These are phyloP conservation scores for Clivina fossor DNA, from an alignment of 2,888 invertebrate genomes.

Conservation along the genomic window DNA sequence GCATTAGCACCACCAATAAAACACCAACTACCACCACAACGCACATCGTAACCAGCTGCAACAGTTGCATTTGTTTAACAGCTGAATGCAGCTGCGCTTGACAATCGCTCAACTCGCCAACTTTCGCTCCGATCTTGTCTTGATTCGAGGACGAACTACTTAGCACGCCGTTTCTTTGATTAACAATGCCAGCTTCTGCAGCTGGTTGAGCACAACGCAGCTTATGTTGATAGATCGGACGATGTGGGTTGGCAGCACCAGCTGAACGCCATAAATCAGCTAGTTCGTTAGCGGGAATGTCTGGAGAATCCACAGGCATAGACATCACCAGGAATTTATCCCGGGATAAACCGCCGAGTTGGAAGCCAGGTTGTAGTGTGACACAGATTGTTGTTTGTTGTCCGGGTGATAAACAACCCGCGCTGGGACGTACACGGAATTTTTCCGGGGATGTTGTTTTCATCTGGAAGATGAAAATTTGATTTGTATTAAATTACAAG, in stretches of 20 bases:
- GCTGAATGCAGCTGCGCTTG: conserved; percentile 56
- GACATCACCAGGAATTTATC: conserved; percentile 91
- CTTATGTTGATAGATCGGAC: conserved; percentile 73
- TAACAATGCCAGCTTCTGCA: conserved; percentile 40
- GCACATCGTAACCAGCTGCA: conserved; percentile 57
- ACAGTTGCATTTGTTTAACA: conserved; percentile 54
- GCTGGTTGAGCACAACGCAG: conserved; percentile 67
- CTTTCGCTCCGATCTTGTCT: conserved; percentile 45
- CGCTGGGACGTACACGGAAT: conserved; percentile 88
- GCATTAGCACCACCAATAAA: too few species aligned
- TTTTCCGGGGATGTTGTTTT: conserved; percentile 96
- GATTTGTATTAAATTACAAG: conserved; percentile 17
- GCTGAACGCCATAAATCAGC: conserved; percentile 74
- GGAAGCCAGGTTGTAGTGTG: conserved; percentile 73
- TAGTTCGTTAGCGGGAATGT: conserved; percentile 63
- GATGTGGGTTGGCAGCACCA: too few species aligned
- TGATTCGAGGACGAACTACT: conserved; percentile 43
- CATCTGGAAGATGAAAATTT: conserved; percentile 59
- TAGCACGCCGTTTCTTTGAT: conserved; percentile 38
- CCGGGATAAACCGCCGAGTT: conserved; percentile 66
- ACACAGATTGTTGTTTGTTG: conserved; percentile 68
- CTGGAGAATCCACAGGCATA: conserved; percentile 63
- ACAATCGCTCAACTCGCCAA: conserved; percentile 53
- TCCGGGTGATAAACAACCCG: conserved; percentile 71
- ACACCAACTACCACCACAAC: conserved; percentile 53